These are phyloP conservation scores for Atrina japonica DNA, from an alignment of 2,888 invertebrate genomes.

Conservation along the genomic window DNA sequence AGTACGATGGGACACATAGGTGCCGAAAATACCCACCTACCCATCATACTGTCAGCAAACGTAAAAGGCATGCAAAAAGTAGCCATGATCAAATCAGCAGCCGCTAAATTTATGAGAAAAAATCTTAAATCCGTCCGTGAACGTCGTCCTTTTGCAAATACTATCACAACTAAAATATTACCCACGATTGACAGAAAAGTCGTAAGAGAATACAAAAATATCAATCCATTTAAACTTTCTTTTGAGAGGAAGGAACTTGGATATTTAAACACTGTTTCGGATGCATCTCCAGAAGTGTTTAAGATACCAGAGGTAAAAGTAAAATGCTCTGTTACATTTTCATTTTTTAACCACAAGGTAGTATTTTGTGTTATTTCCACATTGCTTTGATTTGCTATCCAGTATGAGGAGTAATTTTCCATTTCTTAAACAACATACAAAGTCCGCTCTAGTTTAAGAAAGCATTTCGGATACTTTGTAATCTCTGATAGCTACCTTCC, in stretches of 20 bases:
- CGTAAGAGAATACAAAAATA: constrained; percentile 81
- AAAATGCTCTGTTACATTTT: too few species aligned
- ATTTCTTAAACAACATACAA: too few species aligned
- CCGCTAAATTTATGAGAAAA: constrained; percentile 91
- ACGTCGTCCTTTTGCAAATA: constrained; percentile 80
- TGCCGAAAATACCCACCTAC: constrained; percentile 81
- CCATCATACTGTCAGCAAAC: constrained; percentile 82
- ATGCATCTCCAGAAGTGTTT: too few species aligned
- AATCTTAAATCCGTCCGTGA: constrained; percentile 78
- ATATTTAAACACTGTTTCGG: too few species aligned
- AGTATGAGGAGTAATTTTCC: too few species aligned
- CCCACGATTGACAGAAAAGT: constrained; percentile 81
- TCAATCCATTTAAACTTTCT: constrained; percentile 51
- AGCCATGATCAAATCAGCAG: constrained; percentile 95
- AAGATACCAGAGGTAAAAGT: too few species aligned
- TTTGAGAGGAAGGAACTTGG: constrained; percentile 1
- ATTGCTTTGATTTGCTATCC: too few species aligned
- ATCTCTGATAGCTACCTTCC: too few species aligned
- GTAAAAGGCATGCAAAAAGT: constrained; percentile 95
- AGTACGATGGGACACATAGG: constrained; percentile 82
- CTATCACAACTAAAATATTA: constrained; percentile 81
- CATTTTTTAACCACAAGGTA: too few species aligned
- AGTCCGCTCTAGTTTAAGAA: too few species aligned
- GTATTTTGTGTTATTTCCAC: too few species aligned
- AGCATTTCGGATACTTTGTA: too few species aligned